A percentile compares a stretch with the other conserved stretches of the same genome.
These are phyloP conservation scores for Cataglyphis rosenhaueri DNA, from an alignment of 2,888 invertebrate genomes.

Conservation along the genomic window DNA sequence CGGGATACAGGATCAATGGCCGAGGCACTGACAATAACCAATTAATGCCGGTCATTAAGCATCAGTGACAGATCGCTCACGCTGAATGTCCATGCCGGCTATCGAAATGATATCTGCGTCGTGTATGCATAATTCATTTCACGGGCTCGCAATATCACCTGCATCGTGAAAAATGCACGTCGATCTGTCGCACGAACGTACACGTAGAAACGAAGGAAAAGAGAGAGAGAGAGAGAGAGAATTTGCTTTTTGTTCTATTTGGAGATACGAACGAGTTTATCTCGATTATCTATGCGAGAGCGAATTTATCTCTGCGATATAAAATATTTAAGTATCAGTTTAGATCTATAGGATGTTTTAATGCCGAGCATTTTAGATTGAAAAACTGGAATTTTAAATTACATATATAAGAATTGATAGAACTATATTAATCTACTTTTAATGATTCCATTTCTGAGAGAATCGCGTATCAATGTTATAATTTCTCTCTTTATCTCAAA, in stretches of 20 bases:
- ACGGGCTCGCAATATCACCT: slow-evolving; percentile 50
- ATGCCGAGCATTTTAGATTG: background rate
- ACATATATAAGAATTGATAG: background rate
- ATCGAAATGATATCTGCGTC: slow-evolving; percentile 66
- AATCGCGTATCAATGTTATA: background rate
- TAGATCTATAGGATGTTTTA: background rate
- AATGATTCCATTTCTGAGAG: background rate
- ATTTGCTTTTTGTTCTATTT: slow-evolving; percentile 29
- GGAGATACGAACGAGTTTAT: slow-evolving; percentile 13
- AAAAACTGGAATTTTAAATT: background rate
- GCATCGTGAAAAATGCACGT: slow-evolving; percentile 56
- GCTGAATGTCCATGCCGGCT: slow-evolving; percentile 66
- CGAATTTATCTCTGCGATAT: background rate
- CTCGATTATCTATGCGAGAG: slow-evolving; percentile 33
- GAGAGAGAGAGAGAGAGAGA: background rate
- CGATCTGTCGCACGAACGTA: slow-evolving; percentile 45
- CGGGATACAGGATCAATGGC: slow-evolving; percentile 56
- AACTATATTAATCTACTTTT: background rate
- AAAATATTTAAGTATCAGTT: slow-evolving; percentile 33
- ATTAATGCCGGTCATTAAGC: slow-evolving; percentile 72
- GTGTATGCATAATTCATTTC: slow-evolving; percentile 65
- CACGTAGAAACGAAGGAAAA: background rate
- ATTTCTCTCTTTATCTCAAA: background rate
- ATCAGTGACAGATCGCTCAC: slow-evolving; percentile 70
- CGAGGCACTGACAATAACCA: slow-evolving; percentile 67